These are phyloP conservation scores for Cydia splendana DNA, from an alignment of 1,140 invertebrate genomes.

Conservation along the genomic window DNA sequence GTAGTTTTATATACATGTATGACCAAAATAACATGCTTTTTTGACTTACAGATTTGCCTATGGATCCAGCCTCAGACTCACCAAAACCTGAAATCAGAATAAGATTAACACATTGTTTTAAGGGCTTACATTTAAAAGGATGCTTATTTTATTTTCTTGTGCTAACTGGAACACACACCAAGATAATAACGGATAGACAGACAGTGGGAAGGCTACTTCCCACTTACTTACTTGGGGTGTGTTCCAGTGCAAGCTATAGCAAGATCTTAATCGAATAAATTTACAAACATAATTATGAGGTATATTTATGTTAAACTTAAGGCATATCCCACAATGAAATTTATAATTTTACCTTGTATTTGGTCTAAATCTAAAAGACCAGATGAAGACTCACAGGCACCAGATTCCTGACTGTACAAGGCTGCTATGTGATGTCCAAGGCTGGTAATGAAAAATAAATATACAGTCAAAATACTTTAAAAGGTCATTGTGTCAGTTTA, in stretches of 20 bases:
- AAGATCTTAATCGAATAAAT: too few species aligned
- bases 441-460: conserved; percentile 43
- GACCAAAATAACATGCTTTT: conserved; percentile 1
- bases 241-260: too few species aligned
- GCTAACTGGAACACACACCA: too few species aligned
- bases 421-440: conserved; percentile 41
- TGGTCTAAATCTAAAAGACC: conserved; percentile 69
- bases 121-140: too few species aligned
- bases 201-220: too few species aligned
- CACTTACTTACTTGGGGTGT: too few species aligned
- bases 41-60: conserved; percentile 65
- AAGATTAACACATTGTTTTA: background rate
- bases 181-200: too few species aligned
- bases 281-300: too few species aligned
- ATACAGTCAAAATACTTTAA: background rate
- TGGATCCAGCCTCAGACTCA: conserved; percentile 54
- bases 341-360: conserved; percentile 56
- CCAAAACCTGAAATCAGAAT: conserved; percentile 59
- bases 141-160: too few species aligned
- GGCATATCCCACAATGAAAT: background rate
- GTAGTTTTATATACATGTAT: too few species aligned
- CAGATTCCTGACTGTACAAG: conserved; percentile 38
- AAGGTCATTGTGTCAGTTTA: too few species aligned
- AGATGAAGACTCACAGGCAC: conserved; percentile 62
- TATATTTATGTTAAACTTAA: too few species aligned